These are phyloP conservation scores for Calameuta idolon DNA, from an alignment of 2,888 invertebrate genomes.

Conservation along the genomic window DNA sequence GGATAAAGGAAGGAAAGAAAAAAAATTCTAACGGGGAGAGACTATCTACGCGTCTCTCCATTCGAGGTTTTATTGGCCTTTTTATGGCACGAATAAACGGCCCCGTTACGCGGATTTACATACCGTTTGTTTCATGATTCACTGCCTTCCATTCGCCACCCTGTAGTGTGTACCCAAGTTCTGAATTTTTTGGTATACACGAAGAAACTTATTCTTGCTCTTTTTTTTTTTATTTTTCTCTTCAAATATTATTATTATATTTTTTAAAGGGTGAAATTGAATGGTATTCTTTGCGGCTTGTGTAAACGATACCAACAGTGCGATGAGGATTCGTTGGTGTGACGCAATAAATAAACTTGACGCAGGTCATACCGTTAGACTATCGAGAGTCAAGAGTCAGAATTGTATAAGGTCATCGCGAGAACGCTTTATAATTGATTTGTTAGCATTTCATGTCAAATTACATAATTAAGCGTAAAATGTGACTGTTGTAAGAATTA, in stretches of 20 bases:
- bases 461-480: slow-evolving; percentile 32
- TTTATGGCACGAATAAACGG: slow-evolving; percentile 58
- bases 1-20: slow-evolving; percentile 19
- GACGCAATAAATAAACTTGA: slow-evolving; percentile 39
- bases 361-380: slow-evolving; percentile 29
- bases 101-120: slow-evolving; percentile 58
- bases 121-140: slow-evolving; percentile 54
- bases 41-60: slow-evolving; percentile 31
- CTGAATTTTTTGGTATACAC: slow-evolving; percentile 7
- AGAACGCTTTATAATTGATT: slow-evolving; percentile 36
- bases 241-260: slow-evolving; percentile 16
- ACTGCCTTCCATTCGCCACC: slow-evolving; percentile 38
- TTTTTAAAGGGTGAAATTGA: background rate
- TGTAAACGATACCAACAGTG: background rate
- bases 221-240: slow-evolving; percentile 3
- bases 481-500: slow-evolving; percentile 9
- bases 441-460: slow-evolving; percentile 34
- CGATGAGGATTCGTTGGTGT: background rate
- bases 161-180: slow-evolving; percentile 17
- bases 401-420: background rate
- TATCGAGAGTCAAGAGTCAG: slow-evolving; percentile 36
- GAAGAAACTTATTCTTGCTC: background rate
- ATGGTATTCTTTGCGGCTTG: background rate
- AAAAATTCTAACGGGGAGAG: slow-evolving; percentile 7
- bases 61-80: slow-evolving; percentile 54